Base-by-base conservation (phyloP, 2,797 vertebrate species). In the Hydrolagus colliei region DNA sequence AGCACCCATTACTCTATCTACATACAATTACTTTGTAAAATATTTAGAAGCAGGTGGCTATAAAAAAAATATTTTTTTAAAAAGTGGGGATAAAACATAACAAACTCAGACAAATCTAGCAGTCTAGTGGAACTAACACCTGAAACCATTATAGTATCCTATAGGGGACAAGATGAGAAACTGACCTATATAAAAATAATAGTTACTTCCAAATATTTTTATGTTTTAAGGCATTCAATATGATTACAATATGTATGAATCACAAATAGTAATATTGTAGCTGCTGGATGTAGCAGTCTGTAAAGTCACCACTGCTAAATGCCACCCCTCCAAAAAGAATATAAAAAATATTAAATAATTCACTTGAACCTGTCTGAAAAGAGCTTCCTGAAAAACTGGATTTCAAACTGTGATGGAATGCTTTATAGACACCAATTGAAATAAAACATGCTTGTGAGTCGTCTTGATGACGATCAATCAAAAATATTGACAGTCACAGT, bases 161-260 rank as follows among this genome's bases (percentile, higher is more conserved):
- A 35, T 16, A 41, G 22, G 77, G 27, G 27, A 35, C 12, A 80
- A 7, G 6, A 6, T 65, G 77, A 80, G n/a, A 32, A 27, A 74
- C 41, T 73, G 41, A 27, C 41, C 6, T 32, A 74, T 74, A 27
- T 74, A 5, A 73, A 73, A 1, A 9, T 18, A 63, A 67, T 67
- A 27, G 14, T 52, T 68, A 84, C n/a, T 80, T 65, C 32, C 62
- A 67, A 80, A 84, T 84, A 84, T 71, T 84, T 84, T 18, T 68
- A 71, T 41, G 32, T 41, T 82, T 27, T 84, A 84, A 68, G 65
- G 79, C 41, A 84, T 67, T 84, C 41, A 35, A 84, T 27, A 71
- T 71, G 35, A 35, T 41, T 84, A 52, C 32, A 84, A 84, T 84
- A 27, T 14, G 41, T 71, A 63, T 27, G 79, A 84, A 71, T 84